Conservation (phyloP, 2,888 invertebrate genomes). For the Rotaria sp. region DNA sequence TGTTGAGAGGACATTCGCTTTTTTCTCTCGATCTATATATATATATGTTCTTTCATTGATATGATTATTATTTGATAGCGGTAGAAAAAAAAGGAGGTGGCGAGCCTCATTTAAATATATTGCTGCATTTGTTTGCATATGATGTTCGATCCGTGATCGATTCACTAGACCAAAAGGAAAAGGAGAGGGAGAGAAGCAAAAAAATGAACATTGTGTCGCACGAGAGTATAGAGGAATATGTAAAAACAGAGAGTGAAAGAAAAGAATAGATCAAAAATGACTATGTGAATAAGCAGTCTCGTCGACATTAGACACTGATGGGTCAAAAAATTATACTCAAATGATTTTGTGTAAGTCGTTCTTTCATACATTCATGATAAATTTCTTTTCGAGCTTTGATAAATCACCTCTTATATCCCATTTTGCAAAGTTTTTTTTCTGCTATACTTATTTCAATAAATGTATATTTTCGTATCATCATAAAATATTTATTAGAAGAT, state of each 20-base stretch:
- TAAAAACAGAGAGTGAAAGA: not conserved
- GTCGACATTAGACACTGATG: not conserved
- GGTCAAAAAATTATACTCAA: not conserved
- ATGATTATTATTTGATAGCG: not conserved
- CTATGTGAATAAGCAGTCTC: not conserved
- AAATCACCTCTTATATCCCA: not conserved
- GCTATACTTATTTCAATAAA: not conserved
- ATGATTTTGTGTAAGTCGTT: not conserved
- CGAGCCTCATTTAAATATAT: constrained; percentile 2
- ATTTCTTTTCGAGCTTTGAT: not conserved
- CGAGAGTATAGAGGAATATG: not conserved
- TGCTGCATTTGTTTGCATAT: not conserved
- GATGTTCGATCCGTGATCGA: not conserved
- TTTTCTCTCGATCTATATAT: not conserved
- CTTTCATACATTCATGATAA: not conserved
- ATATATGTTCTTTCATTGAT: not conserved
- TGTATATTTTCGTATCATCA: not conserved
- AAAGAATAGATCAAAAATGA: not conserved
- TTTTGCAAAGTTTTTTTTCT: not conserved
- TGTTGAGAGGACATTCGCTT: not conserved
- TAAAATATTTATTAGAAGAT: not conserved
- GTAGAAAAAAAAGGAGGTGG: not conserved
- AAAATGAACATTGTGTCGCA: not conserved
- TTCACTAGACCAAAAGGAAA: not conserved
- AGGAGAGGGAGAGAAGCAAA: not conserved